phyloP scores from a whole-genome alignment of 2,113 vertebrate species.

The Pterocles gutturalis region DNA sequence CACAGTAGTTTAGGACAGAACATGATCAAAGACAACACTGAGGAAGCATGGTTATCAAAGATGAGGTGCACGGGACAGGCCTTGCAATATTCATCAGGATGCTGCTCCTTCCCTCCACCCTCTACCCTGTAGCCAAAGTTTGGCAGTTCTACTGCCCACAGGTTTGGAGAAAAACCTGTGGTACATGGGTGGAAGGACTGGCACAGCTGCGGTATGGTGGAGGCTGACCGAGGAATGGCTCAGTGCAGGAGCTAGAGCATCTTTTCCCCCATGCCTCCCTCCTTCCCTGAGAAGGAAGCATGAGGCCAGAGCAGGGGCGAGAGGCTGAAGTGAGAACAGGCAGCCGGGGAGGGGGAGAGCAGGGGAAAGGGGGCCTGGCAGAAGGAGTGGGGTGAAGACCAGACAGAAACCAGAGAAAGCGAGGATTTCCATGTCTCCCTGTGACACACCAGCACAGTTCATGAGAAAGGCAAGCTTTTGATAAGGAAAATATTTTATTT shows the following conservation, averaged over 20 bases:
- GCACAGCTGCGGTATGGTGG: neutral
- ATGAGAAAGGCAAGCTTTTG: constrained; percentile 38
- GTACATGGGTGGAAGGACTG: neutral
- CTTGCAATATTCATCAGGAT: neutral
- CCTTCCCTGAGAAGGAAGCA: neutral
- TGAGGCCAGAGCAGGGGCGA: neutral
- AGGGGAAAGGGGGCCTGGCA: neutral
- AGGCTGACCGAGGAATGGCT: neutral
- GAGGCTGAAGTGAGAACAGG: neutral
- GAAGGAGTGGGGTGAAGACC: constrained; percentile 13
- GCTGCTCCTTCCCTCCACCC: neutral
- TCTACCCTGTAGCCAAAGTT: neutral
- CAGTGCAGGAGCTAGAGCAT: neutral
- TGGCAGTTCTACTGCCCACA: neutral
- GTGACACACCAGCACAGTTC: neutral
- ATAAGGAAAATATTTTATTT: constrained; percentile 41
- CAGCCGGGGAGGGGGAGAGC: neutral
- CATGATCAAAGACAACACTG: neutral
- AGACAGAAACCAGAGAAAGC: constrained; percentile 39
- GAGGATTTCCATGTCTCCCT: constrained; percentile 5
- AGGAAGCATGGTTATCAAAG: neutral
- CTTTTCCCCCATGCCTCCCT: neutral
- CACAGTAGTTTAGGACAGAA: neutral
- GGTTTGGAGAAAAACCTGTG: neutral
- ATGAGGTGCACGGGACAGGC: neutral